Evolutionary conservation across 92 coral and sea anemone genomes (phyloP).

Genomic region (Palythoa heliodiscus): DNA sequence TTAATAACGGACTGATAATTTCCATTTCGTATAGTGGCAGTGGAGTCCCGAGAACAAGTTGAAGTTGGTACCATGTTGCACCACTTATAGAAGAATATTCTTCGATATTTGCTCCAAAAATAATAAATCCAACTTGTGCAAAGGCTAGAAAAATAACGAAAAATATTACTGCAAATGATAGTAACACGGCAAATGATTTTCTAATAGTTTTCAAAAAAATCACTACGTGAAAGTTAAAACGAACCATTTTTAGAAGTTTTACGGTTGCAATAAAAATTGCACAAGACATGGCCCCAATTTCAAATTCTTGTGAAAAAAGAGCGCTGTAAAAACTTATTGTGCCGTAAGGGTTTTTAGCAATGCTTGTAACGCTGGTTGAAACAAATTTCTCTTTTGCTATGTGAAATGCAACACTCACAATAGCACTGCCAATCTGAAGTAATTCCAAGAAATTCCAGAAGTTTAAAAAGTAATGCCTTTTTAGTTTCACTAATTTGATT

Average conservation of each 20-base stretch:
- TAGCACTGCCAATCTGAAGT: constrained; percentile 23
- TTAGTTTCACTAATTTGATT: constrained; percentile 26
- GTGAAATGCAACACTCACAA: constrained; percentile 21
- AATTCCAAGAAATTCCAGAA: constrained; percentile 31
- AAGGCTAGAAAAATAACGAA: constrained; percentile 26
- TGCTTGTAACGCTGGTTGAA: background rate
- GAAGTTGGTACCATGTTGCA: constrained; percentile 25
- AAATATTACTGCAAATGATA: constrained; percentile 25
- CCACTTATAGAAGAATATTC: constrained; percentile 8
- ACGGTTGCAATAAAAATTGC: constrained; percentile 40
- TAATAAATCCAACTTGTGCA: constrained; percentile 27
- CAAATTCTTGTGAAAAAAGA: background rate
- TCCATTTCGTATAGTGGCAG: constrained; percentile 21
- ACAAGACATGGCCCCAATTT: constrained; percentile 32
- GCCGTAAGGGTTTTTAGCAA: constrained; percentile 15
- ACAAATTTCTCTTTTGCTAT: constrained; percentile 21
- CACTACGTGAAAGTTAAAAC: constrained; percentile 25
- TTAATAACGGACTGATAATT: background rate
- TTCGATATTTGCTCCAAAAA: constrained; percentile 23
- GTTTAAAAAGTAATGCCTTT: constrained; percentile 9
- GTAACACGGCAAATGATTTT: background rate
- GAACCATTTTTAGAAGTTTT: constrained; percentile 41
- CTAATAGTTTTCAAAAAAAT: constrained; percentile 14
- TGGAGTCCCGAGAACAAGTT: constrained; percentile 30
- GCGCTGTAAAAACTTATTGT: constrained; percentile 24